Evolutionary conservation across 92 coral and sea anemone species (phyloP), one percentile per base, ranked within the genome.

Genomic region (Porites lobata): DNA sequence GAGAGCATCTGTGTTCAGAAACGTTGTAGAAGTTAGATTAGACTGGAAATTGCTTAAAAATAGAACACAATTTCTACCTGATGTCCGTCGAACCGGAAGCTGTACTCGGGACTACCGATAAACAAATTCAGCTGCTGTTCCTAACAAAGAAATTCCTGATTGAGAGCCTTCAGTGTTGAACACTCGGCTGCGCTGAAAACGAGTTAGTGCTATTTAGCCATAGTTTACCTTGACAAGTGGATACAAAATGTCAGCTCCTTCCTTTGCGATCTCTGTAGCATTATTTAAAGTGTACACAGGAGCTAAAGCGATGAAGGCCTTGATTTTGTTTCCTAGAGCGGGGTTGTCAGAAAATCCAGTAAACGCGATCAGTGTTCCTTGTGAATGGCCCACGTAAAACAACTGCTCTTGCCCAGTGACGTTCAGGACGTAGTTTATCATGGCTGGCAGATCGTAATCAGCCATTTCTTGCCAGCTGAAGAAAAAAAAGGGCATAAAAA

Each of bases 381-480:
- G 98, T 5, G 98, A 96, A 75, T 96, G 98, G 0, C 94, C 96
- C 8, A 92, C 90, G 58, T 92, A 88, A 65, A 72, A 88, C 92
- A 92, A 43, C 84, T 92, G 53, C 8, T 92, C 82, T 68, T 88
- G 88, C 0, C 87, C 82, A 13, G 96, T 79, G 69, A 86, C 89
- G 1, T 89, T 71, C 12, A 96, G 77, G 9, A 78, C 92, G 57
- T 92, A 90, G 61, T 92, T 76, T 19, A 96, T 80, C 94, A 94
- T 94, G 77, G 96, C 93, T 7, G 96, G 98, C 9, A 95, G 85
- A 64, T 95, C 98, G 8, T 62, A 87, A 20, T 89, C 84, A 43
- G 97, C 98, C 88, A 96, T 92, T 43, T 96, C 92, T 50, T 96
- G 95, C 96, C 96, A 96, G 77, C 98, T 96, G 82, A 12, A 21